A percentile compares a stretch with the other conserved stretches of the same genome.
These are phyloP conservation scores for Ambastaia sidthimunki DNA, from an alignment of 2,797 vertebrate species.

Conservation along the genomic window DNA sequence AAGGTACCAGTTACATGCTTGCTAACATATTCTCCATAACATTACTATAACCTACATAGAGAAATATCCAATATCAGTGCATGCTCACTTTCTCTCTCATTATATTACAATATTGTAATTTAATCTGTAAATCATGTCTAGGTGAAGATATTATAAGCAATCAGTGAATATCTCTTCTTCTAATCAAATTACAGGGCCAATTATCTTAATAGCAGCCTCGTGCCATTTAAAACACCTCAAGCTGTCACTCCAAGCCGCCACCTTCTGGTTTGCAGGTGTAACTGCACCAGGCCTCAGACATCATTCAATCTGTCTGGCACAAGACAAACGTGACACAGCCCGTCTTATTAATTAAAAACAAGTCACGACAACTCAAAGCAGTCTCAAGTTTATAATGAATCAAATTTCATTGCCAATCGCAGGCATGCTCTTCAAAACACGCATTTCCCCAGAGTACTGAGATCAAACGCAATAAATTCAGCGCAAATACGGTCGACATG, in stretches of 20 bases:
- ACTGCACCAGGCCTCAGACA: background rate
- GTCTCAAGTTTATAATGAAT: constrained; percentile 10
- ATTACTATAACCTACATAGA: background rate
- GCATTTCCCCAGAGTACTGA: constrained; percentile 1
- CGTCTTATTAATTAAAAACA: constrained; percentile 34
- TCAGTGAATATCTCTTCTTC: constrained; percentile 40
- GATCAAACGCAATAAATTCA: constrained; percentile 32
- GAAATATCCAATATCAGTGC: background rate
- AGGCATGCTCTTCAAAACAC: constrained; percentile 2
- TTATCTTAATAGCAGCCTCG: constrained; percentile 15
- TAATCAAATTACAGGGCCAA: constrained; percentile 33
- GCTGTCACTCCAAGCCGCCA: constrained; percentile 27
- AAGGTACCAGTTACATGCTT: background rate
- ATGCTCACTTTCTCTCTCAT: background rate
- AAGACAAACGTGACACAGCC: background rate
- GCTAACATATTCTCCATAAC: background rate
- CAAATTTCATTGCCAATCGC: constrained; percentile 10
- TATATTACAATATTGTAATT: constrained; percentile 13
- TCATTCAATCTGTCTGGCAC: background rate
- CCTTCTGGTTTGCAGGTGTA: constrained; percentile 17
- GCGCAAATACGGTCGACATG: constrained; percentile 12
- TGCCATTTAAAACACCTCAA: background rate
- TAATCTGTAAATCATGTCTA: constrained; percentile 20
- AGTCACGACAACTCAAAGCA: constrained; percentile 10
- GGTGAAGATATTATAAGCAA: constrained; percentile 14